phyloP scores from a whole-genome alignment of 1,140 invertebrate species.

The Tenebrio molitor region DNA sequence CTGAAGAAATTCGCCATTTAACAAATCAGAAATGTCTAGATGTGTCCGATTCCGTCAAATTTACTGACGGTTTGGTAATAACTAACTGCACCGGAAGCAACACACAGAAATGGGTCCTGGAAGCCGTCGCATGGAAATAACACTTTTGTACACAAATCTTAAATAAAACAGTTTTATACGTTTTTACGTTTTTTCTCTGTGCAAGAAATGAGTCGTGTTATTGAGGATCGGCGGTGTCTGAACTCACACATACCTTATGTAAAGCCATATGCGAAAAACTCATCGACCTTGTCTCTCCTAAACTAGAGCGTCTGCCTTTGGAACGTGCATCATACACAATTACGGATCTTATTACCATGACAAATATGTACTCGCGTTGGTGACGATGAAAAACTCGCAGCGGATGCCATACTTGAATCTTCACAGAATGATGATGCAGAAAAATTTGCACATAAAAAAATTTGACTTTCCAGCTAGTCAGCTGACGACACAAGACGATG shows the following conservation, averaged over 20 bases:
- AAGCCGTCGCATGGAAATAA: constrained; percentile 69
- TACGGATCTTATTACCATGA: constrained; percentile 42
- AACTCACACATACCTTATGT: constrained; percentile 3
- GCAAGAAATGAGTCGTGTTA: no score
- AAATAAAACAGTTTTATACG: no score
- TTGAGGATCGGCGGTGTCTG: no score
- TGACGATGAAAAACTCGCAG: constrained; percentile 1
- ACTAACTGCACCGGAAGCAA: constrained; percentile 67
- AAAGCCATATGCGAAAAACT: constrained; percentile 32
- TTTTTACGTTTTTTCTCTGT: no score
- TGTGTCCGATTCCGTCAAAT: constrained; percentile 61
- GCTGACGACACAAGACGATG: no score
- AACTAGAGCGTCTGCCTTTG: constrained; percentile 45
- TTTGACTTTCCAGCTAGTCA: no score
- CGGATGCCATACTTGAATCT: no score
- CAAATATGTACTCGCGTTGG: constrained; percentile 24
- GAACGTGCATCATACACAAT: constrained; percentile 39
- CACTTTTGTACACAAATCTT: constrained; percentile 12
- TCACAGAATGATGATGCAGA: no score
- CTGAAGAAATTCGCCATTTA: constrained; percentile 68
- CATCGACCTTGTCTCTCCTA: constrained; percentile 46
- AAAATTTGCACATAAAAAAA: no score
- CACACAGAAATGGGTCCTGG: constrained; percentile 71
- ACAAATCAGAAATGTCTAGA: constrained; percentile 72
- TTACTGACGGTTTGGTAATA: constrained; percentile 68